A percentile compares a stretch with the other conserved stretches of the same genome.
phyloP scores from a whole-genome alignment of 1,140 invertebrate genomes.

The Globodera rostochiensis region DNA sequence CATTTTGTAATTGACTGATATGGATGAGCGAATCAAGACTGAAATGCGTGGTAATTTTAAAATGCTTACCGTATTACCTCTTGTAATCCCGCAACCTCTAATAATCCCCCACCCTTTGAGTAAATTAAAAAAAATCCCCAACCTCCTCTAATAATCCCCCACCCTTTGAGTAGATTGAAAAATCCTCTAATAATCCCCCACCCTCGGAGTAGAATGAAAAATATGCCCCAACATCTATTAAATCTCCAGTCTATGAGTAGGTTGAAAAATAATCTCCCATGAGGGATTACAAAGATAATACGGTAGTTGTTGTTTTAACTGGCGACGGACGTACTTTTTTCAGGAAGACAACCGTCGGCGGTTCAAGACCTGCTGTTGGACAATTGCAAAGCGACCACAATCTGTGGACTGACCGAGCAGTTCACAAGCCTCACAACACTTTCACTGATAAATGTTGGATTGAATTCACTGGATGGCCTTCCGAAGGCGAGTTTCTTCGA shows the following conservation, averaged over 20 bases:
- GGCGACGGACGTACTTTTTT: neutral
- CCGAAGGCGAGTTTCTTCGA: constrained; percentile 28
- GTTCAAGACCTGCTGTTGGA: constrained; percentile 39
- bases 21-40: constrained; percentile 24
- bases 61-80: neutral
- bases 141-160: too few relatives aligned
- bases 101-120: too few relatives aligned
- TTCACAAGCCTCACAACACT: constrained; percentile 41
- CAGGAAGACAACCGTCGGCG: constrained; percentile 36
- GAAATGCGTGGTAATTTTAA: constrained; percentile 20
- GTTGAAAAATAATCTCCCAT: too few relatives aligned
- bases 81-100: too few relatives aligned
- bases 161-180: too few relatives aligned
- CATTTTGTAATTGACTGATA: neutral
- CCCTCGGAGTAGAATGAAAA: too few relatives aligned
- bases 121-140: too few relatives aligned
- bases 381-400: constrained; percentile 41
- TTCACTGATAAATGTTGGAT: constrained; percentile 46
- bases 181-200: too few relatives aligned
- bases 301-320: neutral
- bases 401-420: constrained; percentile 36
- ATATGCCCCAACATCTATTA: too few relatives aligned
- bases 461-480: constrained; percentile 44
- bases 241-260: too few relatives aligned
- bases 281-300: too few relatives aligned